A percentile compares a stretch with the other conserved stretches of the same genome.
Conservation (phyloP, 2,113 vertebrate genomes). For the Recurvirostra avosetta region DNA sequence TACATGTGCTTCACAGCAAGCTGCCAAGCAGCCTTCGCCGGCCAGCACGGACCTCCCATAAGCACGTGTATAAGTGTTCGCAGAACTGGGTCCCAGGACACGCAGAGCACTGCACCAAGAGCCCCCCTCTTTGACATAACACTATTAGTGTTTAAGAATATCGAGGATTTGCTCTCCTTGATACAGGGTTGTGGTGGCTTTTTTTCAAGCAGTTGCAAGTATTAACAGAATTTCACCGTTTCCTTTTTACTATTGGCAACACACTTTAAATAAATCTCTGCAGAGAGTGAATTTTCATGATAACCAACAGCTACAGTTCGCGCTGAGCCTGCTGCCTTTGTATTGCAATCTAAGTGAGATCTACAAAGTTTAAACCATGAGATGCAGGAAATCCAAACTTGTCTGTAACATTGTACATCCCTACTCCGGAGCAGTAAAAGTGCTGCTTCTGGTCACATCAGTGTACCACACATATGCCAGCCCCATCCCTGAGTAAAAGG, state of each 20-base stretch:
- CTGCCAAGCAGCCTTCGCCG: neutral
- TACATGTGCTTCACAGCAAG: neutral
- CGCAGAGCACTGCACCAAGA: neutral
- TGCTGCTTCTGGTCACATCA: constrained; percentile 84
- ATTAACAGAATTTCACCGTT: constrained; percentile 46
- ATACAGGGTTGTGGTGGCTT: neutral
- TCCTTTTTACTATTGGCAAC: constrained; percentile 64
- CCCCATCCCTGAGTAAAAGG: constrained; percentile 92
- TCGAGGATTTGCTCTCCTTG: constrained; percentile 24
- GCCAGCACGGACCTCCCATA: neutral
- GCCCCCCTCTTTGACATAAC: constrained; percentile 49
- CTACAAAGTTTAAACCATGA: constrained; percentile 60
- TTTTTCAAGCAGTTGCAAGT: constrained; percentile 42
- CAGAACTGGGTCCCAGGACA: neutral
- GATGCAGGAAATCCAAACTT: constrained; percentile 79
- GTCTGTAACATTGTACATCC: constrained; percentile 77
- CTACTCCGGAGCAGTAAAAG: constrained; percentile 85
- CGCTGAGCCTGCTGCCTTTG: constrained; percentile 64
- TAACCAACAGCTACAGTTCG: constrained; percentile 65
- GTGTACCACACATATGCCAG: constrained; percentile 84
- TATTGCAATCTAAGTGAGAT: constrained; percentile 69
- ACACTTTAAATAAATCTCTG: constrained; percentile 54
- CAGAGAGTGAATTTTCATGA: constrained; percentile 64
- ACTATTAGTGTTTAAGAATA: constrained; percentile 70
- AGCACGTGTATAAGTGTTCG: neutral